These are phyloP conservation scores for Drosophila kurseongensis DNA, from an alignment of 1,140 invertebrate genomes.

Conservation along the genomic window DNA sequence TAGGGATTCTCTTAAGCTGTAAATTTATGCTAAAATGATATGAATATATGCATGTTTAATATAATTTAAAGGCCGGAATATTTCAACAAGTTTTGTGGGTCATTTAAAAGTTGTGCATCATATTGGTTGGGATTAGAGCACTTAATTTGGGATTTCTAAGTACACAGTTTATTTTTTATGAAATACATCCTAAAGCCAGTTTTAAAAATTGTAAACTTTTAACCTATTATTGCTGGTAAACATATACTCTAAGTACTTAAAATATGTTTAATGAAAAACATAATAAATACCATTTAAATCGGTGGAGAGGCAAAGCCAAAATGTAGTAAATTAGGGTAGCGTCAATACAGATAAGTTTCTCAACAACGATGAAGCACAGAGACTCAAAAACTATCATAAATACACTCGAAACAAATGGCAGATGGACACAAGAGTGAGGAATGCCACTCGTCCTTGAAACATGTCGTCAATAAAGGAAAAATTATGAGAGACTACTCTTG, in stretches of 20 bases:
- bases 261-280: no score
- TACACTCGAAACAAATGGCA: constrained; percentile 28
- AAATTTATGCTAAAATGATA: constrained; percentile 23
- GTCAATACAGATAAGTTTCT: constrained; percentile 3
- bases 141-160: no score
- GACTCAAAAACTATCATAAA: constrained; percentile 37
- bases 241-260: no score
- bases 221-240: no score
- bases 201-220: no score
- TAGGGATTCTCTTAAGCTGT: neutral
- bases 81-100: no score
- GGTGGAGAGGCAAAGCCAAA: neutral
- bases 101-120: no score
- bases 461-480: constrained; percentile 40
- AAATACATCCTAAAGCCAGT: no score
- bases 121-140: no score
- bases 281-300: neutral
- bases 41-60: constrained; percentile 6
- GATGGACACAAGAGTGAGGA: constrained; percentile 33
- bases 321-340: neutral
- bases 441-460: constrained; percentile 15
- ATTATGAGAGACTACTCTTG: constrained; percentile 36
- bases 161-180: no score
- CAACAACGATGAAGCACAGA: constrained; percentile 1
- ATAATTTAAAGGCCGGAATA: no score